Evolutionary conservation across 2,888 invertebrate genomes (phyloP).

Genomic region (Tortrix viridana): DNA sequence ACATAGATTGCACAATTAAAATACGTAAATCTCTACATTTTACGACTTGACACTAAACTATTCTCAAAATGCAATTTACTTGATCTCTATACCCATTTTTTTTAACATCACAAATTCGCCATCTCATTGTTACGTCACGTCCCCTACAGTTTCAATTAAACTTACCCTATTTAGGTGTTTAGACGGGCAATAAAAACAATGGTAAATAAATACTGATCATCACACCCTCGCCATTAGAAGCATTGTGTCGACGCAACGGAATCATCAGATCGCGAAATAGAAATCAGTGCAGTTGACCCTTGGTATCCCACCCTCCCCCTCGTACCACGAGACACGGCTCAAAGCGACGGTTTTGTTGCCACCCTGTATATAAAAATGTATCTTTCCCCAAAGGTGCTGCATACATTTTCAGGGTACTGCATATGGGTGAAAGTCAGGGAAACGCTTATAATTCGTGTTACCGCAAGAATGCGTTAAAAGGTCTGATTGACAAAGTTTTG

Average conservation of each 20-base stretch:
- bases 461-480: too few species aligned
- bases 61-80: too few species aligned
- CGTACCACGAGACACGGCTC: conserved; percentile 16
- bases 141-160: conserved; percentile 32
- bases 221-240: conserved; percentile 45
- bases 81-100: too few species aligned
- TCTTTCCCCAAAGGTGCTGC: too few species aligned
- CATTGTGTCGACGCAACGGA: conserved; percentile 51
- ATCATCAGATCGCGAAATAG: conserved; percentile 52
- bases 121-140: conserved; percentile 9
- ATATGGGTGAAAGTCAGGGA: too few species aligned
- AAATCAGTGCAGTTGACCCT: conserved; percentile 41
- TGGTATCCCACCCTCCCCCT: conserved; percentile 24
- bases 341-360: background rate
- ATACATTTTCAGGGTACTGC: too few species aligned
- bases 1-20: too few species aligned
- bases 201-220: conserved; percentile 43
- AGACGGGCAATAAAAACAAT: conserved; percentile 39
- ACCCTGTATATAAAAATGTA: background rate
- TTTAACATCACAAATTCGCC: conserved; percentile 2
- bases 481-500: too few species aligned
- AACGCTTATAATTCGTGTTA: too few species aligned
- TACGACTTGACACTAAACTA: too few species aligned
- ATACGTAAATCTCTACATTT: too few species aligned
- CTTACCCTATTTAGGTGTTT: conserved; percentile 30